Conservation (phyloP, 2,888 invertebrate genomes). For the Holacanthella duospinosa region DNA sequence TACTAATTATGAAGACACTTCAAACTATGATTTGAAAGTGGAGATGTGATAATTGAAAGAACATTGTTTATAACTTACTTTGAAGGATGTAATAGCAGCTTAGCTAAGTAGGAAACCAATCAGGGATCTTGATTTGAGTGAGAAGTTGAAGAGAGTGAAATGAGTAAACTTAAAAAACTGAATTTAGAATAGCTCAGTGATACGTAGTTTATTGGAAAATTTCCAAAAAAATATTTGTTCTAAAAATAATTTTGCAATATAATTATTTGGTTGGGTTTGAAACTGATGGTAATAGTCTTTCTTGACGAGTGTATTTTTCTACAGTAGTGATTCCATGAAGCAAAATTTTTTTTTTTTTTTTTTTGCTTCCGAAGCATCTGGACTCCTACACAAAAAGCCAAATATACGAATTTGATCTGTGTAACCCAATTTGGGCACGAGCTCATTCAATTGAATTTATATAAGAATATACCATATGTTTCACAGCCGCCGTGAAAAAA, state of each 20-base stretch:
- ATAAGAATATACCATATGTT: neutral
- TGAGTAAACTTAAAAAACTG: neutral
- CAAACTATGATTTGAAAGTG: no score
- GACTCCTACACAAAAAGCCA: slow-evolving; percentile 21
- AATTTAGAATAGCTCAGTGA: neutral
- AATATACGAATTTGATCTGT: slow-evolving; percentile 22
- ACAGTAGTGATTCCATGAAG: neutral
- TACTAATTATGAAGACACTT: no score
- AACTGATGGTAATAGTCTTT: neutral
- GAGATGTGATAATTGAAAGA: neutral
- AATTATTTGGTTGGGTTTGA: neutral
- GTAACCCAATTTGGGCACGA: slow-evolving; percentile 28
- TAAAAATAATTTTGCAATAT: slow-evolving; percentile 2
- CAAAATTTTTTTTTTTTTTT: no score
- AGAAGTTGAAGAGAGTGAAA: neutral
- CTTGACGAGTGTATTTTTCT: neutral
- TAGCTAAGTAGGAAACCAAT: neutral
- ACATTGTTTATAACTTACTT: neutral
- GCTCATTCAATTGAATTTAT: slow-evolving; percentile 8
- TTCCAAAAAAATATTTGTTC: neutral
- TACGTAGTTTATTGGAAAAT: neutral
- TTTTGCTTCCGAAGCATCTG: slow-evolving; percentile 8
- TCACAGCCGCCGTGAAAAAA: no score
- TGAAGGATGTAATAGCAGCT: neutral
- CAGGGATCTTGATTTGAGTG: neutral